phyloP scores from a whole-genome alignment of 1,140 invertebrate genomes.

The Neoseiulus cucumeris region DNA sequence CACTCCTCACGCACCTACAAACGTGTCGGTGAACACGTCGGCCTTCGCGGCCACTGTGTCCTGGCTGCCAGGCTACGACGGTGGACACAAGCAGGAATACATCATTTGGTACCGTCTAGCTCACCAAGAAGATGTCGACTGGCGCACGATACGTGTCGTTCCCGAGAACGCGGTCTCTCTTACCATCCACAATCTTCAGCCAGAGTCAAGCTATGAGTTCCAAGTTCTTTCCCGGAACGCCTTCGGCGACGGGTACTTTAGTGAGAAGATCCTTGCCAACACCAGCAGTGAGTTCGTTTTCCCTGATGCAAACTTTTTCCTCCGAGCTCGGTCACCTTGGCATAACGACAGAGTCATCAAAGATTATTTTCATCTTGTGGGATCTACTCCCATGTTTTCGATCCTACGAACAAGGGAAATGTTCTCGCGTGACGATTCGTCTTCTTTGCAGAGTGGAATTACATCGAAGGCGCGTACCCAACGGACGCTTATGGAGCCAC shows the following conservation, averaged over 20 bases:
- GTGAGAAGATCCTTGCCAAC: constrained; percentile 64
- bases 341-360: no score
- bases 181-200: constrained; percentile 68
- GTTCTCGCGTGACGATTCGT: background rate
- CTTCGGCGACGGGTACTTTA: constrained; percentile 81
- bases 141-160: constrained; percentile 78
- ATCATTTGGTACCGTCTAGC: constrained; percentile 53
- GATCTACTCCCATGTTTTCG: no score
- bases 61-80: constrained; percentile 85
- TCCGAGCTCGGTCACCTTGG: no score
- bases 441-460: constrained; percentile 49
- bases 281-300: constrained; percentile 51
- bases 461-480: constrained; percentile 51
- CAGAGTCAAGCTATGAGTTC: constrained; percentile 82
- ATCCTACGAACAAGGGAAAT: no score
- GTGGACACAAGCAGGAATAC: constrained; percentile 82
- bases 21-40: constrained; percentile 58
- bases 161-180: constrained; percentile 68
- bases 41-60: constrained; percentile 68
- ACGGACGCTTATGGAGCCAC: constrained; percentile 50
- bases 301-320: background rate
- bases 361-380: no score
- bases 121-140: constrained; percentile 32
- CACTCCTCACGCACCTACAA: constrained; percentile 84
- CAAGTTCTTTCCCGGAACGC: constrained; percentile 84